These are phyloP conservation scores for Conomelus anceps DNA, from an alignment of 2,888 invertebrate genomes.

Conservation along the genomic window DNA sequence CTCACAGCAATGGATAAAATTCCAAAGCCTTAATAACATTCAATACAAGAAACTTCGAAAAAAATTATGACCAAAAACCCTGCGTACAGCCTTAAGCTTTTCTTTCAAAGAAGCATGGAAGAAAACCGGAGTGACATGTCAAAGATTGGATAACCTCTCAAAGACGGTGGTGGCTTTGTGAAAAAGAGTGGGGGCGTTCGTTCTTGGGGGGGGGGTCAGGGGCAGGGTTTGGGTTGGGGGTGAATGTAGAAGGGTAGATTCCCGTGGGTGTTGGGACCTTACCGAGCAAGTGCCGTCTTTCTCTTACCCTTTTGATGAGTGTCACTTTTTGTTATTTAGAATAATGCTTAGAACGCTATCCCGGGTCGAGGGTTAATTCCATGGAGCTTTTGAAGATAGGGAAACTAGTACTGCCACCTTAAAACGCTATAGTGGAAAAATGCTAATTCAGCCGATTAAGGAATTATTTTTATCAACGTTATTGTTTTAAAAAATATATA, in stretches of 20 bases:
- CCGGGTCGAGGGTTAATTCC: neutral
- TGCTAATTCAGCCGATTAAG: no score
- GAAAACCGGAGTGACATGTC: neutral
- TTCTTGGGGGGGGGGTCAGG: neutral
- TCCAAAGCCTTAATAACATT: no score
- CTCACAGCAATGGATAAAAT: no score
- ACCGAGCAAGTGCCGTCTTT: neutral
- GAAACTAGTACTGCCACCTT: neutral
- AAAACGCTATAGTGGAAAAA: neutral
- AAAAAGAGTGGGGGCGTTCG: neutral
- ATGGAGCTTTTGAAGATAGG: neutral
- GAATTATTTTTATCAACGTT: no score
- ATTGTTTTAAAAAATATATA: no score
- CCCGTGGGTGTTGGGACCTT: neutral
- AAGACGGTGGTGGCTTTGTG: neutral
- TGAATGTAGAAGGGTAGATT: neutral
- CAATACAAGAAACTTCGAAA: no score
- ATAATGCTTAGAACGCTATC: neutral
- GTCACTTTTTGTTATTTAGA: neutral
- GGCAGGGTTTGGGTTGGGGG: no score
- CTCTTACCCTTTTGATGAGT: neutral
- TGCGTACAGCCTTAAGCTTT: neutral
- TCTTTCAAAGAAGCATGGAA: neutral
- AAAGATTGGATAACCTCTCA: neutral
- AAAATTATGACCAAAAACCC: no score